Evolutionary conservation across 2,888 invertebrate species (phyloP).

Genomic region (Mesopsocus fuscifrons): DNA sequence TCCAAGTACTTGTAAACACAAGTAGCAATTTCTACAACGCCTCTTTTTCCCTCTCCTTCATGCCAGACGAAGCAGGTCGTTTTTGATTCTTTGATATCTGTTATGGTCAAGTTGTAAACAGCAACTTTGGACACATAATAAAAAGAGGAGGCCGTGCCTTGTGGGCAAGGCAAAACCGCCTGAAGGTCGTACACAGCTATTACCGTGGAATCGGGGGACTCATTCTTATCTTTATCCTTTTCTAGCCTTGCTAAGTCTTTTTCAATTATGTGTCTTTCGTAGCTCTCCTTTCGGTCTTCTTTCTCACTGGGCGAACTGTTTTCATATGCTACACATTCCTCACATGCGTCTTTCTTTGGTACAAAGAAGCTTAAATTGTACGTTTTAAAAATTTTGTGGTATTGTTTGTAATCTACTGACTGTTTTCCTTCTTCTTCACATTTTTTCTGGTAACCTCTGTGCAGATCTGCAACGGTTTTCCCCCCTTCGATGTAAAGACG

Average conservation of each 20-base stretch:
- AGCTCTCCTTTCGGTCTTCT: not conserved
- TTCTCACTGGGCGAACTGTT: not conserved
- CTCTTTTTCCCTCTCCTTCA: not conserved
- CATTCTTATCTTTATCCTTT: not conserved
- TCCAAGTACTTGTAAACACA: not conserved
- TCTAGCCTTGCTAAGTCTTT: not conserved
- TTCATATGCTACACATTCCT: not conserved
- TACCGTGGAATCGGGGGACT: not conserved
- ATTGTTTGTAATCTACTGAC: not conserved
- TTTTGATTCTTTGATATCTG: not conserved
- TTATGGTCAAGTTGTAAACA: not conserved
- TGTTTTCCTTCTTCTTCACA: not conserved
- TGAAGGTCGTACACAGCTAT: not conserved
- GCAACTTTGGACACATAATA: not conserved
- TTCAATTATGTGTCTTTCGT: not conserved
- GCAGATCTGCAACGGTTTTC: not conserved
- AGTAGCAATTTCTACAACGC: not conserved
- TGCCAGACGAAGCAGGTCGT: not conserved
- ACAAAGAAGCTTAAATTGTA: not conserved
- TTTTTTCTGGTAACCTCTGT: not conserved
- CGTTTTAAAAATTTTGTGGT: not conserved
- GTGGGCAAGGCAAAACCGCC: not conserved
- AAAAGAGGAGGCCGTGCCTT: not conserved
- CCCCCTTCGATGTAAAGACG: not conserved
- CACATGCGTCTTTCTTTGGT: not conserved